Evolutionary conservation across 2,113 vertebrate species (phyloP).

Genomic region (Rhabdomys dilectus): DNA sequence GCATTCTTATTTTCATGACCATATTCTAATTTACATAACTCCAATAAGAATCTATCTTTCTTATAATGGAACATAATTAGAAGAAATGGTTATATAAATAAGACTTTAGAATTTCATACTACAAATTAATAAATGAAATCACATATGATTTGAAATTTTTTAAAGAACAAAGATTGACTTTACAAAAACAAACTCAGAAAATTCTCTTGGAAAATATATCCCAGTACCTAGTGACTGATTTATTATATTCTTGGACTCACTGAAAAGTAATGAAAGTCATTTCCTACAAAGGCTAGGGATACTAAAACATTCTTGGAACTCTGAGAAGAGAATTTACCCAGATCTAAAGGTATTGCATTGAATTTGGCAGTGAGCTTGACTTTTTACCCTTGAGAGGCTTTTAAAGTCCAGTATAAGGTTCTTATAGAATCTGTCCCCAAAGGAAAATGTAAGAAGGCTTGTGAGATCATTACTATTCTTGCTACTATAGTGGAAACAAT

Average conservation of each 20-base stretch:
- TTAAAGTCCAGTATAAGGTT: background rate
- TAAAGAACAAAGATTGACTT: background rate
- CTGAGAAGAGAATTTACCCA: background rate
- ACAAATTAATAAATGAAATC: background rate
- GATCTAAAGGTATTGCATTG: background rate
- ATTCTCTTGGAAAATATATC: background rate
- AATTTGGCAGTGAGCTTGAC: background rate
- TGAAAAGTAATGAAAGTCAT: background rate
- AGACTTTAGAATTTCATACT: background rate
- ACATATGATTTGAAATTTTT: background rate
- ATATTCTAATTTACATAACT: constrained; percentile 9
- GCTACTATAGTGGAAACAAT: background rate
- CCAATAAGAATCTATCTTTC: constrained; percentile 29
- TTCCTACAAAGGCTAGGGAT: background rate
- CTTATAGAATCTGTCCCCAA: background rate
- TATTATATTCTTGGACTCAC: background rate
- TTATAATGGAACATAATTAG: background rate
- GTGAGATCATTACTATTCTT: background rate
- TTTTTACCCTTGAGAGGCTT: background rate
- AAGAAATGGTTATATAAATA: background rate
- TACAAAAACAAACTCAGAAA: background rate
- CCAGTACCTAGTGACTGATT: background rate
- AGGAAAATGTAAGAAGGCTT: background rate
- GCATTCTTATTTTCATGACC: background rate
- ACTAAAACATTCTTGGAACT: background rate